phyloP scores from a whole-genome alignment of 2,888 invertebrate species.

The Lobophora halterata region DNA sequence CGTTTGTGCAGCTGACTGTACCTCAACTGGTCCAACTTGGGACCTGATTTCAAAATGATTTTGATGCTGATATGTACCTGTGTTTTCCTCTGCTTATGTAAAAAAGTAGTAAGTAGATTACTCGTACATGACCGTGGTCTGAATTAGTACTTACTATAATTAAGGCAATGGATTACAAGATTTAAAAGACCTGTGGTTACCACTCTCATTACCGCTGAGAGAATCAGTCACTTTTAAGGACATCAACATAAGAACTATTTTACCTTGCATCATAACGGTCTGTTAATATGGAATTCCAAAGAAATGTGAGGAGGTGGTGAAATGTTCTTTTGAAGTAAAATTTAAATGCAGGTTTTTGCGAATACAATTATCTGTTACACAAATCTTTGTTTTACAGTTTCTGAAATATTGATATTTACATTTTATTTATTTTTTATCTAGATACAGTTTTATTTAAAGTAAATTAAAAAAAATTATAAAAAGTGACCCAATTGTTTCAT shows the following conservation, averaged over 20 bases:
- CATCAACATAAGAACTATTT: conserved; percentile 9
- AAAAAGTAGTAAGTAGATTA: no score
- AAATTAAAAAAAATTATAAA: no score
- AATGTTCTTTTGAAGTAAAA: background rate
- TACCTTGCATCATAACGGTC: conserved; percentile 31
- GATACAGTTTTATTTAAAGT: no score
- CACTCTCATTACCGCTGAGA: conserved; percentile 21
- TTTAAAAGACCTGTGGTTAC: conserved; percentile 34
- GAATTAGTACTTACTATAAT: conserved; percentile 39
- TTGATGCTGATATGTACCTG: no score
- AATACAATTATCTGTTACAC: conserved; percentile 4
- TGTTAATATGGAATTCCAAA: conserved; percentile 45
- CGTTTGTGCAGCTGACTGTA: no score
- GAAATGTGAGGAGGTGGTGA: conserved; percentile 43
- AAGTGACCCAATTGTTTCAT: no score
- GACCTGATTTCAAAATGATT: no score
- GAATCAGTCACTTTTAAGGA: conserved; percentile 8
- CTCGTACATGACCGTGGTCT: conserved; percentile 21
- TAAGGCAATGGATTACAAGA: conserved; percentile 46
- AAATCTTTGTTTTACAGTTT: no score
- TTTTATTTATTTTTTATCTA: no score
- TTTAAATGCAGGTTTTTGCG: background rate
- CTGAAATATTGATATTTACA: no score
- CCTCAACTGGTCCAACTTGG: no score
- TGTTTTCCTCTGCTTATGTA: no score